Base-by-base conservation (phyloP, 2,888 invertebrate species). In the Emmelina monodactyla region DNA sequence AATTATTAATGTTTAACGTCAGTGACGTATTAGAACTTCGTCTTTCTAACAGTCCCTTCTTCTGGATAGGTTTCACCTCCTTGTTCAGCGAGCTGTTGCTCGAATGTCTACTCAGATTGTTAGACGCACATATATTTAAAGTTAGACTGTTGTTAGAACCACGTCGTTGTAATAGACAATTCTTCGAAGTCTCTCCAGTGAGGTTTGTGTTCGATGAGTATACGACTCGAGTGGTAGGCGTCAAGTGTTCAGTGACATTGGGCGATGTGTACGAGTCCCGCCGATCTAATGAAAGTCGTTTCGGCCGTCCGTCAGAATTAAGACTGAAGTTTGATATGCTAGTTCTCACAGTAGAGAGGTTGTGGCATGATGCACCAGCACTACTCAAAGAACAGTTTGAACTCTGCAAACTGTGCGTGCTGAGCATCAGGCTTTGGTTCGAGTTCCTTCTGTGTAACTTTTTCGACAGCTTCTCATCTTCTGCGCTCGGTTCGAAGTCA, bases 1-100 rank as follows among this genome's bases (percentile, higher is more conserved):
- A 73, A 14, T 55, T 72, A 37, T 76, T 79, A 6, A 81, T 79
- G 38, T 91, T 92, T 14, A 96, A 85, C 1, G 94, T 94, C 2
- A 96, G 72, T 37, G 94, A 94, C 1, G 94, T 93, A 58, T 93
- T 95, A 1, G 94, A 95, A 33, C 94, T 94, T 35, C 96, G 82
- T 15, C 96, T 83, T 58, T 93, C 92, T 3, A 93, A 68, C 1
- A 93, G 67, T 6, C 92, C 90, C 50, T 89, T 89, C 28, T 83
- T 83, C 30, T 71, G 81, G 0, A 62, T 61, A 0, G 57, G 46
- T 49, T 70, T 78, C 0, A 58, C 56, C 5, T 76, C 78, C 51
- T 73, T 75, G 38, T 76, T 82, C 2, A 84, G 59, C 0, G 85
- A 83, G 39, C 75, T 84, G 37, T 85, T 81, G 41, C 83, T 85